phyloP scores from a whole-genome alignment of 2,113 vertebrate genomes.

The Arothron firmamentum region DNA sequence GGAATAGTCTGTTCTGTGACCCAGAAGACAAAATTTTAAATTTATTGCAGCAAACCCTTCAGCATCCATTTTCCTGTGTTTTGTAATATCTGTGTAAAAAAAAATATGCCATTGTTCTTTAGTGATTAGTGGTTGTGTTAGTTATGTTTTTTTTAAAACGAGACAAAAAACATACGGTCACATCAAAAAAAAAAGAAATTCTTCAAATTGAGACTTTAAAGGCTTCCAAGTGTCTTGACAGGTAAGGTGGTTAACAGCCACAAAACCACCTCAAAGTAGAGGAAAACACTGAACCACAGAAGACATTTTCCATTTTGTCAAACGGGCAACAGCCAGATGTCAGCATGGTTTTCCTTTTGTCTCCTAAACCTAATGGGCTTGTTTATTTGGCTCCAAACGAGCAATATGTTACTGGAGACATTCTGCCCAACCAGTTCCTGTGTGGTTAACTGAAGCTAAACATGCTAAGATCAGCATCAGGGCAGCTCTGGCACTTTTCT shows the following conservation, averaged over 20 bases:
- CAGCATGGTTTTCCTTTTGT: conserved; percentile 24
- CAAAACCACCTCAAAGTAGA: conserved; percentile 28
- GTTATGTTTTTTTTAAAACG: too few relatives aligned
- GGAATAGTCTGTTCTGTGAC: not conserved
- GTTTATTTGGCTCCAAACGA: conserved; percentile 53
- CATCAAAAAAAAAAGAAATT: too few relatives aligned
- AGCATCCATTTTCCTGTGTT: not conserved
- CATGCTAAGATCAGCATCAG: conserved; percentile 49
- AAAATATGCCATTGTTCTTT: not conserved
- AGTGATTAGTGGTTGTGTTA: too few relatives aligned
- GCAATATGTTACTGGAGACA: conserved; percentile 41
- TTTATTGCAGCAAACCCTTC: not conserved
- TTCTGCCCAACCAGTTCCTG: conserved; percentile 42
- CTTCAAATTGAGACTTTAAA: not conserved
- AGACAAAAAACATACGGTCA: too few relatives aligned
- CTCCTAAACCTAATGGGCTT: conserved; percentile 9
- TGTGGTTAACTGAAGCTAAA: conserved; percentile 43
- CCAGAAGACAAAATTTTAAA: not conserved
- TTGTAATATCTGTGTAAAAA: not conserved
- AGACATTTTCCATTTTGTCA: conserved; percentile 35
- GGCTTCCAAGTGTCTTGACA: conserved; percentile 22
- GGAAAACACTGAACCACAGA: conserved; percentile 21
- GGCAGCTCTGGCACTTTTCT: conserved; percentile 9
- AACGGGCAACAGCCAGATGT: conserved; percentile 43
- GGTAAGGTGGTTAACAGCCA: conserved; percentile 22